Conservation (phyloP, 2,888 invertebrate species). For the Lycophotia porphyrea region DNA sequence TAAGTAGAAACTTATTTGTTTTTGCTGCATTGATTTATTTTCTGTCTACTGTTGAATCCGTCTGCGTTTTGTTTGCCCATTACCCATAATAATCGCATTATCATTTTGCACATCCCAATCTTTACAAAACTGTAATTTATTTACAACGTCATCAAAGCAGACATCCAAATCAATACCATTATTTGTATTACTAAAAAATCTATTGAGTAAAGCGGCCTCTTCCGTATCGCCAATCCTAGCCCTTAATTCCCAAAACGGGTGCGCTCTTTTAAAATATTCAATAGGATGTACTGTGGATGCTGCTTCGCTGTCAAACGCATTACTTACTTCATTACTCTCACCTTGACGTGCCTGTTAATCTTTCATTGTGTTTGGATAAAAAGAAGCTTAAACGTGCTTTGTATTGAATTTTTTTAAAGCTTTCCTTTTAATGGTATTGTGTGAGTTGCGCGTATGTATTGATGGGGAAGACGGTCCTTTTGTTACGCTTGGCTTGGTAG, state of each 20-base stretch:
- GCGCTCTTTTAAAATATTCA: constrained; percentile 84
- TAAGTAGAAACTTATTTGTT: constrained; percentile 34
- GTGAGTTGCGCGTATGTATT: constrained; percentile 71
- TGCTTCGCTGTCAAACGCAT: constrained; percentile 83
- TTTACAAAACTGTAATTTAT: constrained; percentile 11
- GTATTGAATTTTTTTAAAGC: constrained; percentile 77
- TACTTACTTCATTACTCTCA: constrained; percentile 85
- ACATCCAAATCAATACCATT: constrained; percentile 31
- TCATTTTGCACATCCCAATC: not conserved
- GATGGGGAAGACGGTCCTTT: constrained; percentile 60
- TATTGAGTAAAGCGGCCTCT: constrained; percentile 49
- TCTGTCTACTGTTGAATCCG: not conserved
- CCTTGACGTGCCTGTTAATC: constrained; percentile 83
- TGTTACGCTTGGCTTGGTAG: constrained; percentile 48
- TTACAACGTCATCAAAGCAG: constrained; percentile 20
- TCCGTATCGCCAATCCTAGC: constrained; percentile 58
- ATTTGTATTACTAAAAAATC: constrained; percentile 50
- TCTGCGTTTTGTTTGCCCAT: constrained; percentile 3
- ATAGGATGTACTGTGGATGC: constrained; percentile 71
- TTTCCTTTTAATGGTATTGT: constrained; percentile 69
- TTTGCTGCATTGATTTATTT: constrained; percentile 40
- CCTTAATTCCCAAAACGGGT: constrained; percentile 72
- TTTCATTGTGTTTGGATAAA: constrained; percentile 82
- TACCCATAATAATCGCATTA: constrained; percentile 7
- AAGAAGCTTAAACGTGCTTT: constrained; percentile 75